Conservation (phyloP, 2,113 vertebrate genomes). For the Pseudolaguvia tuberculata region DNA sequence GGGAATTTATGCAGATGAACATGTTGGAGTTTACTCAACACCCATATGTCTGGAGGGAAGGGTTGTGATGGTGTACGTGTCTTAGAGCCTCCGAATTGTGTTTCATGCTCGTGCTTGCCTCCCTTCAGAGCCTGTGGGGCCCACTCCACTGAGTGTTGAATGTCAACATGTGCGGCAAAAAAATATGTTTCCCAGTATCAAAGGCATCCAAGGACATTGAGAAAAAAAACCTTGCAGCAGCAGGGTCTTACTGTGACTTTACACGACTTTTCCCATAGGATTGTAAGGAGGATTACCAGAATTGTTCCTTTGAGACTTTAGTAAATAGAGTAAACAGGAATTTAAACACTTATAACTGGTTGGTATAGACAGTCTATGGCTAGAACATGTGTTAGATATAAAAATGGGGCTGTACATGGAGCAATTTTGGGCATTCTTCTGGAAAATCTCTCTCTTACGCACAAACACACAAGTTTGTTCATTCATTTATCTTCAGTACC, state of each 20-base stretch:
- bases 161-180: constrained; percentile 66
- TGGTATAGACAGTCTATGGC: neutral
- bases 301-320: constrained; percentile 9
- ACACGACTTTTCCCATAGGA: constrained; percentile 3
- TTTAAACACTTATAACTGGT: neutral
- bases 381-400: neutral
- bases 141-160: constrained; percentile 65
- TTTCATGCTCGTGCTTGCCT: constrained; percentile 66
- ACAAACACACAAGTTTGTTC: neutral
- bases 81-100: constrained; percentile 52
- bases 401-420: neutral
- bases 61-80: constrained; percentile 27
- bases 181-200: constrained; percentile 53
- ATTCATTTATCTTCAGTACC: no score
- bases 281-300: constrained; percentile 18
- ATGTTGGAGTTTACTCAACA: constrained; percentile 2
- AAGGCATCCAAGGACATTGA: constrained; percentile 61
- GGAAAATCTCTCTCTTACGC: neutral
- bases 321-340: constrained; percentile 12
- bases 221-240: constrained; percentile 25
- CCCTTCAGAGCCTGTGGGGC: constrained; percentile 64
- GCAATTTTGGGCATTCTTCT: constrained; percentile 54
- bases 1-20: neutral
- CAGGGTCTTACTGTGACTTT: constrained; percentile 14
- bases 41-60: constrained; percentile 27